Conservation (phyloP, 2,797 vertebrate species). For the Pelochelys cantorii region DNA sequence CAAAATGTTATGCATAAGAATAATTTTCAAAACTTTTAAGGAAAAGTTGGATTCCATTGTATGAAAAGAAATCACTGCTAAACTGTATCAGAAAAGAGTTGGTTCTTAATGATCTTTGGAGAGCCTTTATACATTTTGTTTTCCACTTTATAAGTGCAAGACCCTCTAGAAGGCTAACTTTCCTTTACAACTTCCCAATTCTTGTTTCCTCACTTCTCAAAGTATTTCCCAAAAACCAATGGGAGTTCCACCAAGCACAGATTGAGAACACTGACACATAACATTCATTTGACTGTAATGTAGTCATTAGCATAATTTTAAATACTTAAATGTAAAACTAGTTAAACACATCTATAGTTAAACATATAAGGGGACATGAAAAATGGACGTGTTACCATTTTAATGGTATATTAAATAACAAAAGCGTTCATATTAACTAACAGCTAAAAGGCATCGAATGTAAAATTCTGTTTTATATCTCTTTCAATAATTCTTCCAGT, state of each 20-base stretch:
- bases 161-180: not conserved
- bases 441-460: slow-evolving; percentile 21
- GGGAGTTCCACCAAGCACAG: not conserved
- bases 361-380: not conserved
- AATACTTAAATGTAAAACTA: not conserved
- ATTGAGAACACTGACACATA: not conserved
- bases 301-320: not conserved
- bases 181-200: not conserved
- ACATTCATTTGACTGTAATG: not conserved
- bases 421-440: not conserved
- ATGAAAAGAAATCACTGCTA: slow-evolving; percentile 23
- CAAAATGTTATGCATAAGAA: slow-evolving; percentile 17
- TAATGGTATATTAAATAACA: not conserved
- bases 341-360: slow-evolving; percentile 36
- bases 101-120: slow-evolving; percentile 37
- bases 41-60: slow-evolving; percentile 17
- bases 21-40: slow-evolving; percentile 34
- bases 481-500: not conserved
- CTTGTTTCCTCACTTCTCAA: not conserved
- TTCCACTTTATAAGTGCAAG: not conserved
- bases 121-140: slow-evolving; percentile 10
- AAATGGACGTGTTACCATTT: not conserved
- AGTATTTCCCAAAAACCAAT: not conserved
- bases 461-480: not conserved
- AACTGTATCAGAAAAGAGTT: slow-evolving; percentile 46